These are phyloP conservation scores for Hylomyscus alleni DNA, from an alignment of 2,797 vertebrate species.

Conservation along the genomic window DNA sequence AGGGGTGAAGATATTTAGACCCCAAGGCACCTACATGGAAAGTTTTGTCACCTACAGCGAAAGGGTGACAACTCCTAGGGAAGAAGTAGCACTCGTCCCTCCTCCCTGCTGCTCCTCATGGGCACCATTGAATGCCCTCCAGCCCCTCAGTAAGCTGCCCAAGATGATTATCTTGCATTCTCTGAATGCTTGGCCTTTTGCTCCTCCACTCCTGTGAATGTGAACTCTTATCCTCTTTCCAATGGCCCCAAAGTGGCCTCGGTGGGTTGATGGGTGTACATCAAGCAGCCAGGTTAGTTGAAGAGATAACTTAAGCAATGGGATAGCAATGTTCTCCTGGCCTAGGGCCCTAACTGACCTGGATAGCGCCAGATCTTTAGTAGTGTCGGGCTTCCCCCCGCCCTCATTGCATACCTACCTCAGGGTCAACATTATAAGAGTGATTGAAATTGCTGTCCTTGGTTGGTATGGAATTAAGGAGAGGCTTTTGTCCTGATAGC, in stretches of 20 bases:
- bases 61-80: not conserved
- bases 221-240: not conserved
- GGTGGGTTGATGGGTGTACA: not conserved
- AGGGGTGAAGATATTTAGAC: not conserved
- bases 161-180: not conserved
- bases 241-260: not conserved
- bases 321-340: slow-evolving; percentile 49
- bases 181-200: not conserved
- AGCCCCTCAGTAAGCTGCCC: too few relatives aligned
- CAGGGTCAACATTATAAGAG: slow-evolving; percentile 63
- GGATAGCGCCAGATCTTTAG: slow-evolving; percentile 21
- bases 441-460: slow-evolving; percentile 67
- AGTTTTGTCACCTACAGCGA: not conserved
- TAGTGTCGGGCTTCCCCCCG: not conserved
- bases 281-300: not conserved
- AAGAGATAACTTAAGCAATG: slow-evolving; percentile 38
- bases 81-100: not conserved
- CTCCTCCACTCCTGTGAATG: not conserved
- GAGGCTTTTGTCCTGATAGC: slow-evolving; percentile 65
- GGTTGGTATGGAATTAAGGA: slow-evolving; percentile 69
- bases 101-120: not conserved
- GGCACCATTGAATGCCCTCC: not conserved
- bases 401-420: not conserved
- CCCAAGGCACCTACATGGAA: not conserved
- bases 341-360: slow-evolving; percentile 57